phyloP scores from a whole-genome alignment of 2,888 invertebrate species.

The Camptogramma bilineatum region DNA sequence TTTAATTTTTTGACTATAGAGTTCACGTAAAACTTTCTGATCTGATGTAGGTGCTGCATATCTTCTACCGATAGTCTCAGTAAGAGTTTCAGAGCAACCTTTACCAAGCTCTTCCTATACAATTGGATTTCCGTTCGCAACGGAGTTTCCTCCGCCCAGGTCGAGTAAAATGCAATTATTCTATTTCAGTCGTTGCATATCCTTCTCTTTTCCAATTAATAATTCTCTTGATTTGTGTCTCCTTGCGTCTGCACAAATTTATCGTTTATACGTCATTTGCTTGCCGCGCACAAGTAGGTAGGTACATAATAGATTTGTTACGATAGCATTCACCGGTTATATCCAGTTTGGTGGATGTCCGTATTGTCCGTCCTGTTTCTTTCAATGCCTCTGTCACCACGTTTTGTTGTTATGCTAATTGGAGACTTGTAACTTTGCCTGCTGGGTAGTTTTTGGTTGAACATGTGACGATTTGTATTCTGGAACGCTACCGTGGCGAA shows the following conservation, averaged over 20 bases:
- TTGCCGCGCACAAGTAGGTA: conserved; percentile 37
- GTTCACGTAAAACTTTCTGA: too few species aligned
- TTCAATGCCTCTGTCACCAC: conserved; percentile 23
- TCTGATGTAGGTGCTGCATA: not conserved
- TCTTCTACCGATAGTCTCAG: not conserved
- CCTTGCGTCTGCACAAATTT: conserved; percentile 10
- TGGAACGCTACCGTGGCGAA: conserved; percentile 7
- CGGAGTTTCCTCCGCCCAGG: not conserved
- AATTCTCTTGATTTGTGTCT: conserved; percentile 3
- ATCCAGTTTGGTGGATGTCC: conserved; percentile 52
- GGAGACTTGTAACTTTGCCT: conserved; percentile 7
- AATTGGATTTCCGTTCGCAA: conserved; percentile 1
- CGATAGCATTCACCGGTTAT: conserved; percentile 54
- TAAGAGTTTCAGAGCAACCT: not conserved
- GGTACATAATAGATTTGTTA: conserved; percentile 37
- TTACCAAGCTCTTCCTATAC: not conserved
- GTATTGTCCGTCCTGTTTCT: conserved; percentile 32
- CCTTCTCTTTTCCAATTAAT: not conserved
- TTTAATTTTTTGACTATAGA: too few species aligned
- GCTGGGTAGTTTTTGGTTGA: conserved; percentile 16
- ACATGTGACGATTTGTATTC: conserved; percentile 14
- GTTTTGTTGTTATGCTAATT: conserved; percentile 19
- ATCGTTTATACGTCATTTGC: conserved; percentile 3
- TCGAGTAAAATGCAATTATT: conserved; percentile 14
- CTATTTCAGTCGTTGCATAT: conserved; percentile 7